Base-by-base conservation (phyloP, 2,113 vertebrate genomes). In the Vulpes vulpes region DNA sequence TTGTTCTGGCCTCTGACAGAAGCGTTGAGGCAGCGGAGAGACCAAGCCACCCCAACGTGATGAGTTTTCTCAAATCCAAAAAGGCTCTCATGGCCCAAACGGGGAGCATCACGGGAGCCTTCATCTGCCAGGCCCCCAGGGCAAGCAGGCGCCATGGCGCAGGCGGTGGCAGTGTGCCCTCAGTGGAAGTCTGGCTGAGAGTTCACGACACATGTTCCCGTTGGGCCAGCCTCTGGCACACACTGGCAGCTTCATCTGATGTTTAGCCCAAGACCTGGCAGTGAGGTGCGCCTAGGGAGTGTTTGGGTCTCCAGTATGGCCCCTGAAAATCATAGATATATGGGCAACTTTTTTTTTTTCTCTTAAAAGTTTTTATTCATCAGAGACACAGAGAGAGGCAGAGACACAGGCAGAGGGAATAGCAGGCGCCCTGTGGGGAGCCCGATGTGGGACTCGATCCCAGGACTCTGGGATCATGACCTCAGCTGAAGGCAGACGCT, bases 251-350 rank as follows among this genome's bases (percentile, higher is more conserved):
- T 81, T 78, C 22, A 9, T 49, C 74, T 16, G 60, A 8, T 53
- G 22, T 20, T 38, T 1, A 27, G 82, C 11, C 5, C 4, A 57
- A 51, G 38, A 32, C 3, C 0, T 0, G 2, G 55, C 3, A 15
- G 55, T 38, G 20, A n/a, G 16, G 32, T 35, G 8, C n/a, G 25
- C 30, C 35, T 4, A 16, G 30, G 27, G 30, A 11, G 3, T 11
- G 4, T 49, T 7, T 17, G 62, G 64, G 35, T 59, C 71, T 38
- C 73, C 16, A 10, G 0, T 16, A 25, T 19, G 73, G 59, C 5
- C 53, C 8, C 2, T 38, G 71, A 71, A 30, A 64, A 43, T 57
- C 43, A 17, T 0, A 3, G 27, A 27, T 65, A 57, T 32, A 14
- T 67, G 8, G n/a, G 19, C 32, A 51, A 43, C 43, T 43, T 43